These are phyloP conservation scores for Isoperla grammatica DNA, from an alignment of 2,888 invertebrate genomes.

Conservation along the genomic window DNA sequence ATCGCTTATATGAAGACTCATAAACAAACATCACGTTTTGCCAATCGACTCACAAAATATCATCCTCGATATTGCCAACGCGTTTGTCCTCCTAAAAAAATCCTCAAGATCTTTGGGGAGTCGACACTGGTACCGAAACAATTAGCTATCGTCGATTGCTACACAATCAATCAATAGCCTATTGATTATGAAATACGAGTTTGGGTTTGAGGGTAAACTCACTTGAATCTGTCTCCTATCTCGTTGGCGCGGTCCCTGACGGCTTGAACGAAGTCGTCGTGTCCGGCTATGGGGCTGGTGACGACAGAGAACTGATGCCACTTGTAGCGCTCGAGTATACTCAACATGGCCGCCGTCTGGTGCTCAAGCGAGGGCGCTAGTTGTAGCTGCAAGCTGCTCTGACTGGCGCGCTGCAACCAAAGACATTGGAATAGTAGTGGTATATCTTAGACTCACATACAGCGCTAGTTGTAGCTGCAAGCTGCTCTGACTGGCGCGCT, in stretches of 20 bases:
- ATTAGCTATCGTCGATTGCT: too few species aligned
- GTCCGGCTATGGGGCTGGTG: constrained; percentile 88
- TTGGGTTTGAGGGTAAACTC: constrained; percentile 31
- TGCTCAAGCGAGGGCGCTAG: constrained; percentile 95
- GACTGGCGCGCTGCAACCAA: constrained; percentile 59
- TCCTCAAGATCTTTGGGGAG: too few species aligned
- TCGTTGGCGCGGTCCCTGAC: constrained; percentile 81
- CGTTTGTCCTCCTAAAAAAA: too few species aligned
- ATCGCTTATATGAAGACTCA: too few species aligned
- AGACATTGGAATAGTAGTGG: too few species aligned
- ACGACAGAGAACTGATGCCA: constrained; percentile 96
- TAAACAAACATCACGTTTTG: too few species aligned
- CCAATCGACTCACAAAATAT: too few species aligned
- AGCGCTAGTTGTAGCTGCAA: constrained; percentile 92
- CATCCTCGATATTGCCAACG: too few species aligned
- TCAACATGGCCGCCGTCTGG: constrained; percentile 93
- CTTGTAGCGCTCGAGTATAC: constrained; percentile 89
- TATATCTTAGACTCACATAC: too few species aligned
- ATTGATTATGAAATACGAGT: not conserved
- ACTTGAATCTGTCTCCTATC: constrained; percentile 59
- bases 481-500: constrained; percentile 77
- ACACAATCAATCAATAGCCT: too few species aligned
- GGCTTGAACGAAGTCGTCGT: constrained; percentile 93
- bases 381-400: constrained; percentile 85
- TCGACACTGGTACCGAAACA: too few species aligned